Percentiles rank a stretch among this genome's conserved stretches.
These are phyloP conservation scores for Euborellia annulipes DNA, from an alignment of 1,140 invertebrate genomes.

Conservation along the genomic window DNA sequence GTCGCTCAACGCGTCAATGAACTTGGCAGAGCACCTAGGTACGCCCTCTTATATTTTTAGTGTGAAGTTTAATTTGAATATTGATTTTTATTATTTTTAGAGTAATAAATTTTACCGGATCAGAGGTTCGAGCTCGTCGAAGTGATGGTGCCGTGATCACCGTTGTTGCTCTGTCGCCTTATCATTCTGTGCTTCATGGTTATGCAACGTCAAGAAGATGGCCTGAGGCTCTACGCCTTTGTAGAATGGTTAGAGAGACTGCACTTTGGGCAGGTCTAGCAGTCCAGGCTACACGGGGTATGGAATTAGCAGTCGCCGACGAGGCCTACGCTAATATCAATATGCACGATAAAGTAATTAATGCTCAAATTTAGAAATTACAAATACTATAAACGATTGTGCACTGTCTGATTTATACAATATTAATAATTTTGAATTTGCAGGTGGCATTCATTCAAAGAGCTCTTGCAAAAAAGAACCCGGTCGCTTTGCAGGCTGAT, in stretches of 20 bases:
- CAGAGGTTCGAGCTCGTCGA: conserved; percentile 54
- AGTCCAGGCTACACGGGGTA: conserved; percentile 62
- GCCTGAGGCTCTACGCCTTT: conserved; percentile 61
- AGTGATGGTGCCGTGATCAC: conserved; percentile 50
- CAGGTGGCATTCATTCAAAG: background rate
- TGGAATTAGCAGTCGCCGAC: conserved; percentile 70
- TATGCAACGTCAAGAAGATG: conserved; percentile 46
- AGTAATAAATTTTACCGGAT: conserved; percentile 61
- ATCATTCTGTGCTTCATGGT: conserved; percentile 44
- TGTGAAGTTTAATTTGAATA: conserved; percentile 22
- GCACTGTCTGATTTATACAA: background rate
- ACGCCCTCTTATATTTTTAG: background rate
- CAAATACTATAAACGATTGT: background rate
- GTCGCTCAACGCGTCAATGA: conserved; percentile 17
- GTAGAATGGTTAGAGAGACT: conserved; percentile 62
- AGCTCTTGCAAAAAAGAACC: background rate
- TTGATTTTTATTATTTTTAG: conserved; percentile 63
- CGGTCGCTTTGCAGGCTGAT: conserved; percentile 36
- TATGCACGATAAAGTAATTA: conserved; percentile 81
- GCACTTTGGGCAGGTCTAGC: conserved; percentile 81
- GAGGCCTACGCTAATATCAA: conserved; percentile 85
- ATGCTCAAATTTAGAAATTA: conserved; percentile 45
- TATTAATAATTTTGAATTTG: background rate
- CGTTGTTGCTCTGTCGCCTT: conserved; percentile 39
- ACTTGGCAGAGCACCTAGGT: too few species aligned